A percentile compares a stretch with the other conserved stretches of the same genome.
phyloP scores from a whole-genome alignment of 2,888 invertebrate genomes.

The Podotricha telesiphe region DNA sequence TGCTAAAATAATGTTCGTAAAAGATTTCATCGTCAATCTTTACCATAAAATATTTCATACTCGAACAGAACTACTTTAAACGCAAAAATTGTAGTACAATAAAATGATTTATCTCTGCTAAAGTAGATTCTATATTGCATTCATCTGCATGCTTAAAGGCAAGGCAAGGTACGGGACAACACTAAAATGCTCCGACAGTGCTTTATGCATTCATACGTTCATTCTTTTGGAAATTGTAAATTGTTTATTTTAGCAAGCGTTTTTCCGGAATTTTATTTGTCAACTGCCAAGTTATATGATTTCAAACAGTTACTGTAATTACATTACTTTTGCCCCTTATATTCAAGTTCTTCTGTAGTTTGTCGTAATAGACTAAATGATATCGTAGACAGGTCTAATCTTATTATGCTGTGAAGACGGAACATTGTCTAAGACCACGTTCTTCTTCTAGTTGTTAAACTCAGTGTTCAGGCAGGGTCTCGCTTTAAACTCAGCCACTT shows the following conservation, averaged over 20 bases:
- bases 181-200: conserved; percentile 20
- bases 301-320: neutral
- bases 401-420: too few relatives aligned
- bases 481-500: too few relatives aligned
- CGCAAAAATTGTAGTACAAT: conserved; percentile 5
- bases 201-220: conserved; percentile 28
- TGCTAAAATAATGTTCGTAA: neutral
- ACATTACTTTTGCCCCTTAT: neutral
- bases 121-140: conserved; percentile 26
- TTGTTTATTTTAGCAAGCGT: conserved; percentile 7
- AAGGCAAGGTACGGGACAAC: conserved; percentile 21
- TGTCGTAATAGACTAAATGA: too few relatives aligned
- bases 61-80: neutral
- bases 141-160: conserved; percentile 16
- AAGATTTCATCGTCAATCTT: conserved; percentile 13
- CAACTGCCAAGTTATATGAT: conserved; percentile 9
- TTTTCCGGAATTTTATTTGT: conserved; percentile 15
- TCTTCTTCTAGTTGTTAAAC: too few relatives aligned
- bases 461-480: too few relatives aligned
- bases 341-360: too few relatives aligned
- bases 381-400: too few relatives aligned
- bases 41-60: neutral
- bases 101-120: conserved; percentile 24
- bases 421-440: too few relatives aligned
- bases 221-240: conserved; percentile 25